Base-by-base conservation (phyloP, 2,888 invertebrate genomes). In the Crepidodera aurea region DNA sequence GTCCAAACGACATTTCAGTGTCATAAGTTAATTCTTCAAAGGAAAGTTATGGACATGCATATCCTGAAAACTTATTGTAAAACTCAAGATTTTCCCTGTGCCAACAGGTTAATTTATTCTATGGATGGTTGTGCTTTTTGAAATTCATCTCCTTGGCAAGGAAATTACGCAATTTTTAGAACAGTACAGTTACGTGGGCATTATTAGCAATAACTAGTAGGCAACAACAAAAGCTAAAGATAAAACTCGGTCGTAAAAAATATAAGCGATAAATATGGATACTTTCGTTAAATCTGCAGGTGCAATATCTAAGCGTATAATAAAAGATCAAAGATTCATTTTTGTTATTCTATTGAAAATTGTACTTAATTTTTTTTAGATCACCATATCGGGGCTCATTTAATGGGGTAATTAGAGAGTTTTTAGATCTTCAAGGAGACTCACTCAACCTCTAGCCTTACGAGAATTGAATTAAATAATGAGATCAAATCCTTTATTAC, bases 41-140 rank as follows among this genome's bases (percentile, higher is more conserved):
- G 42, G 42, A 42, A 42, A 42, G 22, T 16, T 42, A 42, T 42
- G 42, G 42, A 16, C 42, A 19, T 13, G 42, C 42, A 42, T 42
- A 42, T 42, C 42, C 42, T 19, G 19, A 42, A 42, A 42, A 42
- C 22, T 22, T 22, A 39, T 39, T 39, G n/a, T 39, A 39, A 39
- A 39, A 12, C 42, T 1, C 6, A 16, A 6, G 16, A 15, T 16
- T 42, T 19, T 16, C 42, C 19, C 39, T n/a, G 39, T 13, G 42
- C 42, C 10, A 19, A 42, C 42, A 42, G 12, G 16, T 42, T 42
- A 42, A 42, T 42, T 18, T 19, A 42, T 42, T 42, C 42, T 18
- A 42, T 13, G 18, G 12, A 3, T 42, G 8, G 18, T n/a, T n/a
- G n/a, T 16, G 18, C 42, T 42, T 42, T 42, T 42, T 6, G 42